Evolutionary conservation across 1,140 invertebrate genomes (phyloP), one percentile per base, ranked within the genome.

Genomic region (Chymomyza costata): DNA sequence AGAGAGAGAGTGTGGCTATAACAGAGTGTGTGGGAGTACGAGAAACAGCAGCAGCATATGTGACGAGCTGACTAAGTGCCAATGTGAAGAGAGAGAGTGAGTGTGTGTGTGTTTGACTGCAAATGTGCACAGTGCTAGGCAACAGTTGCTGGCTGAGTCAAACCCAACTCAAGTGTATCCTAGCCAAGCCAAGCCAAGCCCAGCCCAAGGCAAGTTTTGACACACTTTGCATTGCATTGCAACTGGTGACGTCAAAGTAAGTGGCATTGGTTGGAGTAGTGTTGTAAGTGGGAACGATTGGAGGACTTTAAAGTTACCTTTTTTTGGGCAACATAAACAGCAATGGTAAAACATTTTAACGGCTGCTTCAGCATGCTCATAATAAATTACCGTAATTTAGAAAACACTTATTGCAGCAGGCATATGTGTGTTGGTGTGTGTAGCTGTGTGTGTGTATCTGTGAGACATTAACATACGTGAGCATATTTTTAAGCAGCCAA

Each of bases 381-480:
- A 54, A 76, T 76, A 76, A 76, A 76, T 76, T 76, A 74, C 70
- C 40, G 70, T 65, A 74, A 76, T 76, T 76, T 69, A 48, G 53
- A 69, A 69, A 71, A 65, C 67, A 65, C 67, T 69, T 76, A 62
- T 55, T 49, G 25, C 13, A 18, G 55, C 40, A 13, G 0, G 17
- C 16, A 30, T 21, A 40, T 44, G 35, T 38, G 18, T 53, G 14
- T 0, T 1, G 16, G 35, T 41, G 28, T 18, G 31, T 43, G 45
- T 48, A 28, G 34, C 16, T 31, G 11, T 28, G 43, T 38, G 18
- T 40, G 35, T 46, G 15, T 28, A 28, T 28, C 5, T 28, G 5
- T 45, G 28, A 11, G 14, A 37, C 43, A 71, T 66, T 70, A 62
- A 63, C 59, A 64, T 64, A 44, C 50, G 59, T 65, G 59, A 32